Base-by-base conservation (phyloP, 2,797 vertebrate genomes). In the Novumbra hubbsi region DNA sequence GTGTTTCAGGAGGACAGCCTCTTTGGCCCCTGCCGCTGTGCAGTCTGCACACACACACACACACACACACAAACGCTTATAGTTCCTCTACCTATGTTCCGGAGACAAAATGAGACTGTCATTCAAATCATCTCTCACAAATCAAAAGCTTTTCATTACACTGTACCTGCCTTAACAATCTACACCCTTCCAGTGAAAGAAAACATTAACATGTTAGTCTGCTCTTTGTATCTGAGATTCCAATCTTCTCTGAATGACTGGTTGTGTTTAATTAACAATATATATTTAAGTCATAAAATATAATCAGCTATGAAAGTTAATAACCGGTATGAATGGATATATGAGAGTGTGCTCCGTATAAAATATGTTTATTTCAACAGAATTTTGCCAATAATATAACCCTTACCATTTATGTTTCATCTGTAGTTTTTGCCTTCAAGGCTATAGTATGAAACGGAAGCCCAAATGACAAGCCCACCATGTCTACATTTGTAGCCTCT, bases 21-120 rank as follows among this genome's bases (percentile, higher is more conserved):
- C 86, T 88, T 85, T 88, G 84, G 82, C 81, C 83, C 83, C 77
- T 78, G 75, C 74, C 78, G 84, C 87, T 85, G 78, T 79, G 70
- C 76, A 65, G 5, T 5, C 7, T 38, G 21, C 8, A 62, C 80
- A 76, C 76, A 80, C 73, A 65, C 64, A 77, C 52, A 72, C 78
- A 79, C 34, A 32, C 48, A 28, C 49, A 15, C 11, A 2, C n/a
- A 12, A 48, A 30, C 28, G 70, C 45, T 28, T n/a, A 69, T 17
- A 38, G 84, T 83, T 81, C 76, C 78, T 66, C 48, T 73, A 60
- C n/a, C 78, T 73, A 79, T 57, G 75, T 78, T 76, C 87, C 86
- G 91, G 85, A 45, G 12, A 45, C 91, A 92, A 94, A 95, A 96
- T 93, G 91, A 95, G 94, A 91, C 94, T 94, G 93, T 95, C 94